Conservation (phyloP, 2,113 vertebrate genomes). For the Actinemys pallida region DNA sequence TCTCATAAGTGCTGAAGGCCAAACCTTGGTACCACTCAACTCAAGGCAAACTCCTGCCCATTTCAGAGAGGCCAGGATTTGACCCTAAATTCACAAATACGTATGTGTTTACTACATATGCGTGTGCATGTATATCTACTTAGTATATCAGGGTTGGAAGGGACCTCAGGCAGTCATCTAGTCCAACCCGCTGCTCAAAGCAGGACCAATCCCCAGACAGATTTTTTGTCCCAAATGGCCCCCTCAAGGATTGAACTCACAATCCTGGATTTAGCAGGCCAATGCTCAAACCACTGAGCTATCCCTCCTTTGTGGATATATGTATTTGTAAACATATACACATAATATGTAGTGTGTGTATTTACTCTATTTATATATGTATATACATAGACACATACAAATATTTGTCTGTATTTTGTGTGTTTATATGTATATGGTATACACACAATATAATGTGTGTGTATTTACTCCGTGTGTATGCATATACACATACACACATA, state of each 20-base stretch:
- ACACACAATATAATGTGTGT: not conserved
- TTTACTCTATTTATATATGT: not conserved
- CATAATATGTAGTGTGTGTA: not conserved
- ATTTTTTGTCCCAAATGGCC: too few relatives aligned
- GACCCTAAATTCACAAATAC: not conserved
- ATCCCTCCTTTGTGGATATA: not conserved
- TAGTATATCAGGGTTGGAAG: too few relatives aligned
- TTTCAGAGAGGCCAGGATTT: not conserved
- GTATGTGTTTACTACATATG: not conserved
- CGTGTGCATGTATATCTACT: not conserved
- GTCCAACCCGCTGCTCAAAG: too few relatives aligned
- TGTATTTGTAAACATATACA: not conserved
- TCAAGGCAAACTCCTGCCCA: not conserved
- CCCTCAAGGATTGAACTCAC: too few relatives aligned
- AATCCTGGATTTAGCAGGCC: too few relatives aligned
- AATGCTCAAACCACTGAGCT: too few relatives aligned
- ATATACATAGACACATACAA: not conserved
- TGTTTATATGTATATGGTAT: not conserved
- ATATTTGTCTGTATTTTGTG: not conserved
- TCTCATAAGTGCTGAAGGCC: not conserved
- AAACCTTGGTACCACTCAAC: not conserved
- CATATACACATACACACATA: not conserved
- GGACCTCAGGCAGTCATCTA: too few relatives aligned
- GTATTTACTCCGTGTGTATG: not conserved
- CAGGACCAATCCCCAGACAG: too few relatives aligned